These are phyloP conservation scores for Gobius niger DNA, from an alignment of 2,113 vertebrate species.

Conservation along the genomic window DNA sequence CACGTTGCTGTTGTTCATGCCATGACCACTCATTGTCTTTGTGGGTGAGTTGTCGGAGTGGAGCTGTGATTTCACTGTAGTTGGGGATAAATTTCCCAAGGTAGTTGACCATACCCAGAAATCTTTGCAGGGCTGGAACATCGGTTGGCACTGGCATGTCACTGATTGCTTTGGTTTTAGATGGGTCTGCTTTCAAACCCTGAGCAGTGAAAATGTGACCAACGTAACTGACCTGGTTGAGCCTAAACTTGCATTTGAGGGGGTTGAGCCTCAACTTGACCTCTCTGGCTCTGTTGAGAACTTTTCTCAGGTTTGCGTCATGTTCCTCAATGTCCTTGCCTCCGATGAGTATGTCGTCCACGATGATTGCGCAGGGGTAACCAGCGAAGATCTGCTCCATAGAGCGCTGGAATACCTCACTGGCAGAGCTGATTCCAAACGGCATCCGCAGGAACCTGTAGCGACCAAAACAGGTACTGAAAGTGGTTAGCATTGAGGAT, in stretches of 20 bases:
- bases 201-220: slow-evolving; percentile 2
- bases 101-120: slow-evolving; percentile 20
- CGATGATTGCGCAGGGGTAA: not conserved
- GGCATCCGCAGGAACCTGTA: no score
- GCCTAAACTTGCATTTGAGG: no score
- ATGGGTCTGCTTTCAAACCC: slow-evolving; percentile 6
- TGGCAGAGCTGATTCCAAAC: no score
- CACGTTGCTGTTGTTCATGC: slow-evolving; percentile 2
- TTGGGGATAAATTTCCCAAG: slow-evolving; percentile 17
- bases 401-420: no score
- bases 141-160: no score
- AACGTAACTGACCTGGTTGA: slow-evolving; percentile 4
- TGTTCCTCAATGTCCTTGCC: not conserved
- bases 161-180: no score
- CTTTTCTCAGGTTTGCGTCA: not conserved
- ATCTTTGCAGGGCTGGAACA: not conserved
- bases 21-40: slow-evolving; percentile 16
- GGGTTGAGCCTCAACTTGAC: not conserved
- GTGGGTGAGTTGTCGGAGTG: not conserved
- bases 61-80: not conserved
- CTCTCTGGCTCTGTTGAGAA: not conserved
- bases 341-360: slow-evolving; percentile 2
- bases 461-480: no score
- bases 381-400: no score
- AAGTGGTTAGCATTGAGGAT: no score